Evolutionary conservation across 2,888 invertebrate species (phyloP).

Genomic region (Atherix ibis): DNA sequence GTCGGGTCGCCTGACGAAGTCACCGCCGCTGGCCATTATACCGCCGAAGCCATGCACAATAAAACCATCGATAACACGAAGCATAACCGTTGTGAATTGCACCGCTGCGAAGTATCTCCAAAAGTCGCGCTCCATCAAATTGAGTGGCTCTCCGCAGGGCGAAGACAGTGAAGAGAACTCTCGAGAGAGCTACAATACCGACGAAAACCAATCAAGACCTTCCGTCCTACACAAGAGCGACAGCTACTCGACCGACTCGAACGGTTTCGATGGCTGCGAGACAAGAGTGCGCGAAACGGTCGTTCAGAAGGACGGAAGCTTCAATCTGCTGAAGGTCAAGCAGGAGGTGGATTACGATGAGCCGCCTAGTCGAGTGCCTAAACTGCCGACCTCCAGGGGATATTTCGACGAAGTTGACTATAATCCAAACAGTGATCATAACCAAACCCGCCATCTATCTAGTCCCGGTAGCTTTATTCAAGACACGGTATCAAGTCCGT

Average conservation of each 20-base stretch:
- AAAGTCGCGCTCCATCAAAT: slow-evolving; percentile 7
- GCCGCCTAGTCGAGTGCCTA: slow-evolving; percentile 14
- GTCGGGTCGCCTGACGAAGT: slow-evolving; percentile 17
- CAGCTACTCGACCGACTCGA: not conserved
- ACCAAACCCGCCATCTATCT: no score
- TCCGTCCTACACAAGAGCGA: slow-evolving; percentile 11
- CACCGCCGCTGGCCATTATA: slow-evolving; percentile 28
- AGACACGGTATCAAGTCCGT: no score
- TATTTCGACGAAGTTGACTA: slow-evolving; percentile 12
- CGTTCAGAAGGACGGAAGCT: not conserved
- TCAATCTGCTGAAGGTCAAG: slow-evolving; percentile 4
- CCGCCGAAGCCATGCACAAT: slow-evolving; percentile 30
- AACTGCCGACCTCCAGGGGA: slow-evolving; percentile 14
- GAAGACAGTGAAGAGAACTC: slow-evolving; percentile 1
- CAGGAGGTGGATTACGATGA: slow-evolving; percentile 13
- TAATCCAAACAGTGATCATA: not conserved
- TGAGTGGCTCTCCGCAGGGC: slow-evolving; percentile 2
- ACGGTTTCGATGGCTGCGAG: not conserved
- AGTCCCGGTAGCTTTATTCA: not conserved
- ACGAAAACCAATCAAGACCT: slow-evolving; percentile 3
- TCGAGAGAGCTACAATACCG: slow-evolving; percentile 9
- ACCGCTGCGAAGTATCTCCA: slow-evolving; percentile 24
- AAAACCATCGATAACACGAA: slow-evolving; percentile 30
- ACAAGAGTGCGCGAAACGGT: not conserved
- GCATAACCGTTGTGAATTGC: slow-evolving; percentile 30